phyloP scores from a whole-genome alignment of 2,113 vertebrate genomes.

The Fregetta grallaria region DNA sequence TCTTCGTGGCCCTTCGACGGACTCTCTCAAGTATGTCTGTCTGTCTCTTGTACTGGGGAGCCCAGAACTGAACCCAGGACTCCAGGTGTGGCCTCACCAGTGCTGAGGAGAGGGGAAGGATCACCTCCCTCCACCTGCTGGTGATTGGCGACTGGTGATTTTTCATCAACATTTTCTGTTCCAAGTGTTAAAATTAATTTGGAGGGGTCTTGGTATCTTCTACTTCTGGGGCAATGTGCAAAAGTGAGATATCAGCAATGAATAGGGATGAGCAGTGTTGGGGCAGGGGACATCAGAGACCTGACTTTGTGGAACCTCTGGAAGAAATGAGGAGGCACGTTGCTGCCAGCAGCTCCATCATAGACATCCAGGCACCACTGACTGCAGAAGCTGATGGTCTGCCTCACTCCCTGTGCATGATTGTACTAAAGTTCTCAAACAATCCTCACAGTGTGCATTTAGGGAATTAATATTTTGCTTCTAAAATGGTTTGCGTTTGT shows the following conservation, averaged over 20 bases:
- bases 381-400: not conserved
- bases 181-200: not conserved
- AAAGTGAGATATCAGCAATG: not conserved
- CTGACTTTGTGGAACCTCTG: not conserved
- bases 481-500: not conserved
- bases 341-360: not conserved
- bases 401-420: not conserved
- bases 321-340: not conserved
- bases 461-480: not conserved
- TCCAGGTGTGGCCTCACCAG: not conserved
- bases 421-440: not conserved
- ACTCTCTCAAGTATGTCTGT: not conserved
- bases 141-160: not conserved
- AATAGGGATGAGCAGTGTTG: not conserved
- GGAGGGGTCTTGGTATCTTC: not conserved
- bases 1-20: accelerated
- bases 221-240: not conserved
- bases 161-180: not conserved
- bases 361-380: accelerated
- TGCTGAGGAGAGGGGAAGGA: not conserved
- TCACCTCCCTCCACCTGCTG: not conserved
- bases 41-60: not conserved
- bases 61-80: not conserved
- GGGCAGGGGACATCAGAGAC: not conserved
- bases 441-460: not conserved